Evolutionary conservation across 1,140 invertebrate species (phyloP), one percentile per base, ranked within the genome.

Genomic region (Zelostemma sp.): DNA sequence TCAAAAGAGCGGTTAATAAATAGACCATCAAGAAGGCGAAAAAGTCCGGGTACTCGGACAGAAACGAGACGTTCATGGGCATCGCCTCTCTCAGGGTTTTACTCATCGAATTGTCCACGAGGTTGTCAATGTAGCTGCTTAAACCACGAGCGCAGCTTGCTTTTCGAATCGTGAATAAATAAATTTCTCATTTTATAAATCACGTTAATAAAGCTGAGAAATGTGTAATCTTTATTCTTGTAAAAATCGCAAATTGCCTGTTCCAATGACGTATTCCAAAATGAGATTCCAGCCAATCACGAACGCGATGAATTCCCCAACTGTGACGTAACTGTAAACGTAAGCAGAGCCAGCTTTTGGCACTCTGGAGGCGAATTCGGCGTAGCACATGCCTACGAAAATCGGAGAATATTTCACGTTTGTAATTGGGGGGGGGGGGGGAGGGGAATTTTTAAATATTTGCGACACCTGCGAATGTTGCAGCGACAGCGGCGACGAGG

Each of bases 131-230:
- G 74, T 97, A 97, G 49, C 91, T 92, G 76, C 94, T 95, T 76
- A 96, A 90, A 15, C 95, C 96, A 76, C 94, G 90, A 1, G 95
- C 96, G n/a, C 97, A 94, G 68, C 94, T 95, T 4, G 96, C 95
- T 0, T 93, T 93, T 64, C 91, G 8, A 25, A 25, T 25, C 21
- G 3, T 25, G n/a, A n/a, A n/a, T n/a, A n/a, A n/a, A n/a, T n/a
- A n/a, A n/a, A n/a, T n/a, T n/a, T n/a, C n/a, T n/a, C n/a, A n/a
- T n/a, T n/a, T n/a, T n/a, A n/a, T n/a, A n/a, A n/a, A n/a, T n/a
- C n/a, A n/a, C n/a, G n/a, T n/a, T n/a, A n/a, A n/a, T n/a, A n/a
- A n/a, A n/a, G n/a, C n/a, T n/a, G n/a, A n/a, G n/a, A n/a, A n/a
- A n/a, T n/a, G n/a, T n/a, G n/a, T n/a, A n/a, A n/a, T n/a, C n/a